Evolutionary conservation across 2,113 vertebrate genomes (phyloP), one percentile per base, ranked within the genome.

Genomic region (Pelvicachromis taeniatus): DNA sequence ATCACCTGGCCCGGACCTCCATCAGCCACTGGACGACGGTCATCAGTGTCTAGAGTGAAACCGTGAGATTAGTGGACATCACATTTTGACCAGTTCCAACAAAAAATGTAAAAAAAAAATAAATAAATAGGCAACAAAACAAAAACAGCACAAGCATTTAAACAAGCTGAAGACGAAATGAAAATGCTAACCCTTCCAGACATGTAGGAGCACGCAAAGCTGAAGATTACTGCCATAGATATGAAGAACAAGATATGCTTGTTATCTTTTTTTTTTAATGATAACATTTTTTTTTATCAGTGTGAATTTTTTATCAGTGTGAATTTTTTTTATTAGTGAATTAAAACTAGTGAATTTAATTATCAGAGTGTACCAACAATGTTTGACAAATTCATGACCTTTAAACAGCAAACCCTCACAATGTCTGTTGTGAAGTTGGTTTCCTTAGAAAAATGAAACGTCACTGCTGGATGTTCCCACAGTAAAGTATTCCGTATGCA

Each of bases 1-100:
- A 98, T 96, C 31, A 96, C 97, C 80, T 92, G 90, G 91, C 98
- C 97, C 79, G 65, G 95, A 77, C 96, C 96, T 4, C 95, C 94
- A 9, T 94, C 91, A 19, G 96, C 95, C 85, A 85, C 85, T 0
- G 98, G 98, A 31, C 96, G 97, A 48, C 0, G 91, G 85, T 98
- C 97, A 12, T 87, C 70, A 29, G 95, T 93, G 59, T 89, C 97
- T 98, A 13, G 21, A 61, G 85, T 4, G 80, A 93, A 89, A 85
- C 9, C 4, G 23, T 7, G 12, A 53, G 4, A 77, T 84, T 17
- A 81, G 1, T 16, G 13, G 14, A 10, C 4, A 26, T 77, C 19
- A 31, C 40, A 73, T n/a, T 1, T 6, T 9, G 3, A 80, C 17
- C 63, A 33, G 16, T 1, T 17, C 33, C 10, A 8, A 31, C 45